Percentiles rank a stretch among this genome's conserved stretches.
phyloP scores from a whole-genome alignment of 2,888 invertebrate genomes.

The Netelia fuscicornis region DNA sequence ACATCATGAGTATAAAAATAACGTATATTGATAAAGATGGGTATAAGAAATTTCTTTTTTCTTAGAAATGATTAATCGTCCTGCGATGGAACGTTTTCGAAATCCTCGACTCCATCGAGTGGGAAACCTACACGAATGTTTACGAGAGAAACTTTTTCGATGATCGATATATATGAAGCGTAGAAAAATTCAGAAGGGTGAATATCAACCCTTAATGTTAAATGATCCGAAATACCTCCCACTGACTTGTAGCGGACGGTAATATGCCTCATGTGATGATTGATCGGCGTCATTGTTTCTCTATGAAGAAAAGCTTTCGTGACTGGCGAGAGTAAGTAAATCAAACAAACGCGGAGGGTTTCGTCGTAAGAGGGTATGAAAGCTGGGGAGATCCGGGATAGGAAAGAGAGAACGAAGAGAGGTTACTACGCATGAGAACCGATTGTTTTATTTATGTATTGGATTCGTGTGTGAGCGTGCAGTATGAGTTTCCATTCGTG shows the following conservation, averaged over 20 bases:
- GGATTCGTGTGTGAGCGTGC: not conserved
- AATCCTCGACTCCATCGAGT: not conserved
- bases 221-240: not conserved
- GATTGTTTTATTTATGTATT: conserved; percentile 53
- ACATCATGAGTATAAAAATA: not conserved
- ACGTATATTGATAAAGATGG: conserved; percentile 10
- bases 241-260: not conserved
- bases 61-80: conserved; percentile 36
- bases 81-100: not conserved
- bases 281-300: conserved; percentile 57
- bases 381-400: not conserved
- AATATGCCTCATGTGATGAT: conserved; percentile 20
- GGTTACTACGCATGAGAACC: conserved; percentile 9
- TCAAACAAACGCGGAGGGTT: conserved; percentile 28
- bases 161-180: too few species aligned
- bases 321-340: conserved; percentile 39
- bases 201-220: conserved; percentile 4
- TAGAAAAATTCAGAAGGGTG: not conserved
- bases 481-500: conserved; percentile 10
- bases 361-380: conserved; percentile 22
- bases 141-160: not conserved
- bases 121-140: not conserved
- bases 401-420: conserved; percentile 8
- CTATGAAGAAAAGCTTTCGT: conserved; percentile 25
- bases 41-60: conserved; percentile 18